Base-by-base conservation (phyloP, 2,797 vertebrate species). In the Anabacerthia variegaticeps region DNA sequence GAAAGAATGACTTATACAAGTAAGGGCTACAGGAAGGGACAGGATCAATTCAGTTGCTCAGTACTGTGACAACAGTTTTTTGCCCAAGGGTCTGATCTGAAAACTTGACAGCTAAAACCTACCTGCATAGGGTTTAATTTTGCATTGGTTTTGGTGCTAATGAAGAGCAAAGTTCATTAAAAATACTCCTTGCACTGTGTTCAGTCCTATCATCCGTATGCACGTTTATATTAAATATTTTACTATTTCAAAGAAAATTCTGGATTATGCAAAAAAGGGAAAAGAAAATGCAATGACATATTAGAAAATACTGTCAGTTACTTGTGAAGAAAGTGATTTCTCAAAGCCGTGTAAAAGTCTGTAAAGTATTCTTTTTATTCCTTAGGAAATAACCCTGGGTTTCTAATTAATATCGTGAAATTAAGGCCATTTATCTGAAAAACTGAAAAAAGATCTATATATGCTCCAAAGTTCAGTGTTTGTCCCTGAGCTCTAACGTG, bases 341-440 rank as follows among this genome's bases (percentile, higher is more conserved):
- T 96, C 51, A 93, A 85, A 96, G 91, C 92, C 48, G 44, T 34
- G 21, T 84, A 96, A 72, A 97, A 97, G 79, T 87, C 68, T 96
- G 55, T 72, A 92, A 97, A 96, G 93, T 94, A 93, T 85, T 95
- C 55, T 86, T 74, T 96, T 94, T 97, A 84, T 95, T 97, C 96
- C 93, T 97, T 92, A 96, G 94, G 96, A 97, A 97, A 97, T 97
- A 94, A 93, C 89, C 91, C 83, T 86, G 95, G 69, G 95, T 80
- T 85, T 91, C 97, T 96, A 96, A 96, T 97, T 97, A 97, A 96
- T 97, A 93, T 91, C 23, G 0, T 91, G 92, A 97, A 97, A 98
- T 97, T 97, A 97, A 97, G 81, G 76, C 94, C 95, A 96, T 81
- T 86, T 97, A 96, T 95, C 76, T 95, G 93, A 91, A 96, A 97